Evolutionary conservation across 2,888 invertebrate genomes (phyloP).

Genomic region (Hirtodrosophila trivittata): DNA sequence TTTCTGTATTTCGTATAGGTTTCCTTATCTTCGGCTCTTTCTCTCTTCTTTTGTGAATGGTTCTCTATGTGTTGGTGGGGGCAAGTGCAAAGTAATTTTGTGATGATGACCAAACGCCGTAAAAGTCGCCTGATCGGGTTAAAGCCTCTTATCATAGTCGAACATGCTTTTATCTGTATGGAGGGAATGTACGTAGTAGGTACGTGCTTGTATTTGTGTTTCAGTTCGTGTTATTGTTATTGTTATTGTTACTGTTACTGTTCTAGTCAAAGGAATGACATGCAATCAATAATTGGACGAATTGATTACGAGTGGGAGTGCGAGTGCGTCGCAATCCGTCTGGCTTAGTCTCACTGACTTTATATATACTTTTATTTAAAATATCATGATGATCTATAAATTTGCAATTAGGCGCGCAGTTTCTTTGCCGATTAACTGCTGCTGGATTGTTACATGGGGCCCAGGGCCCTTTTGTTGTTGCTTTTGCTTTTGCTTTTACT

Average conservation of each 20-base stretch:
- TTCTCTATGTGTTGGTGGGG: too few species aligned
- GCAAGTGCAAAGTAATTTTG: conserved; percentile 58
- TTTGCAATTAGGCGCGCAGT: conserved; percentile 54
- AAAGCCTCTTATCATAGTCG: conserved; percentile 40
- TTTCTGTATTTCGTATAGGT: too few species aligned
- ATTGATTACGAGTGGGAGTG: conserved; percentile 14
- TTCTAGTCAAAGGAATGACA: not conserved
- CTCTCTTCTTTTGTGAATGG: too few species aligned
- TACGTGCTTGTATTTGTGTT: too few species aligned
- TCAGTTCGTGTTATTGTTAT: too few species aligned
- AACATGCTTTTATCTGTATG: conserved; percentile 17
- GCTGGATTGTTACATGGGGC: conserved; percentile 29
- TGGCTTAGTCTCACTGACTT: conserved; percentile 49
- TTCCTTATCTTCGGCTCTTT: too few species aligned
- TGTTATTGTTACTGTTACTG: too few species aligned
- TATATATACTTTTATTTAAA: conserved; percentile 76
- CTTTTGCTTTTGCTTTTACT: conserved; percentile 4
- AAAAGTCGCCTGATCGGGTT: conserved; percentile 63
- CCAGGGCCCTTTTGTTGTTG: conserved; percentile 30
- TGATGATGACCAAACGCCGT: not conserved
- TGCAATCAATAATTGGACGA: conserved; percentile 39
- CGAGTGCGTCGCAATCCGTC: not conserved
- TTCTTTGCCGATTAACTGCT: conserved; percentile 6
- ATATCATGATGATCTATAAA: conserved; percentile 73
- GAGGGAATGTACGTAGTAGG: conserved; percentile 3